Conservation (phyloP, 1,140 invertebrate species). For the Caenorhabditis inopinata region DNA sequence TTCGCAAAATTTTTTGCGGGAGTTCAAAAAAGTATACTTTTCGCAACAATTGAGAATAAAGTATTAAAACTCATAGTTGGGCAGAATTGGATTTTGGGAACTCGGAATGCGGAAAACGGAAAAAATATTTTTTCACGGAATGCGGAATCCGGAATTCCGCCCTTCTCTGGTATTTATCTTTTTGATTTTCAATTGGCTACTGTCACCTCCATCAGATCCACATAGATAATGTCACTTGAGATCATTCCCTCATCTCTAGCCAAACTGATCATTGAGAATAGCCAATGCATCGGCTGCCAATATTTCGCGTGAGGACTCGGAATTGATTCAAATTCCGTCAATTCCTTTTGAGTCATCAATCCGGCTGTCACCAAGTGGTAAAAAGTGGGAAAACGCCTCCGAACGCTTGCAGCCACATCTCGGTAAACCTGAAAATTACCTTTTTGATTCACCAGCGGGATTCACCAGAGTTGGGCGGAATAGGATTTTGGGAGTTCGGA, state of each 20-base stretch:
- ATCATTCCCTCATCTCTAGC: constrained; percentile 58
- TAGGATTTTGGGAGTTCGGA: too few relatives aligned
- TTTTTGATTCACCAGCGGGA: too few relatives aligned
- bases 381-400: constrained; percentile 63
- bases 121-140: too few relatives aligned
- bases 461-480: too few relatives aligned
- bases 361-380: constrained; percentile 64
- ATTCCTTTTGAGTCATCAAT: constrained; percentile 61
- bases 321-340: constrained; percentile 57
- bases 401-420: constrained; percentile 57
- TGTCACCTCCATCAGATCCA: constrained; percentile 45
- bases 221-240: constrained; percentile 57
- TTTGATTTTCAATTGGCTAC: constrained; percentile 10
- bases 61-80: too few relatives aligned
- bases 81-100: too few relatives aligned
- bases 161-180: too few relatives aligned
- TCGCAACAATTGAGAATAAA: too few relatives aligned
- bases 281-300: constrained; percentile 63
- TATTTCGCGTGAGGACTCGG: constrained; percentile 57
- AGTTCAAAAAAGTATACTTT: too few relatives aligned
- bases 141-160: too few relatives aligned
- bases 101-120: too few relatives aligned
- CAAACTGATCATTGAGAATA: constrained; percentile 54
- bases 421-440: constrained; percentile 46
- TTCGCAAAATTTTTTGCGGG: too few relatives aligned